Evolutionary conservation across 2,888 invertebrate species (phyloP).

Genomic region (Tridacna crocea): DNA sequence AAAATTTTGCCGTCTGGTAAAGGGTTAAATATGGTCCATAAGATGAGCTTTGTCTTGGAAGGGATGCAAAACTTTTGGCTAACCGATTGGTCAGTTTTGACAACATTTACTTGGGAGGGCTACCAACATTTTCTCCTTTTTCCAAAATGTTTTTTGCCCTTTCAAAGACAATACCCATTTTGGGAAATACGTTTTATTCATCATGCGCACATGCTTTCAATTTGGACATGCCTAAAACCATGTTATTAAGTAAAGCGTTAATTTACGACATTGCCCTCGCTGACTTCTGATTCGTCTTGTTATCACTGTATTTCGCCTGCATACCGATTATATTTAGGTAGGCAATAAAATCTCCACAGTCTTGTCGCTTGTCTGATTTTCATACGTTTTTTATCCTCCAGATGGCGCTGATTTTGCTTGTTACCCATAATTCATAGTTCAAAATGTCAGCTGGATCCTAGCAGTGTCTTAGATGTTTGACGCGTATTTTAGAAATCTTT

Average conservation of each 20-base stretch:
- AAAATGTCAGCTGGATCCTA: constrained; percentile 15
- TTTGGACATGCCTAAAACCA: too few species aligned
- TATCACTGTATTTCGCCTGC: neutral
- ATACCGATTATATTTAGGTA: constrained; percentile 5
- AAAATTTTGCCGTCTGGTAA: too few species aligned
- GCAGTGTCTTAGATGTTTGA: neutral
- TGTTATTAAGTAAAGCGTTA: neutral
- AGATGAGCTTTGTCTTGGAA: too few species aligned
- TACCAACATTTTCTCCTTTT: too few species aligned
- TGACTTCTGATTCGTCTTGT: neutral
- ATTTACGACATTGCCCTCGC: constrained; percentile 1
- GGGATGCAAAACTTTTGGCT: too few species aligned
- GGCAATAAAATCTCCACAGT: constrained; percentile 17
- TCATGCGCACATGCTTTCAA: too few species aligned
- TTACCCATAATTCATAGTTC: constrained; percentile 30
- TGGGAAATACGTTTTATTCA: too few species aligned
- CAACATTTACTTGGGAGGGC: too few species aligned
- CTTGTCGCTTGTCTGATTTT: constrained; percentile 26
- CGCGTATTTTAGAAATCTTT: neutral
- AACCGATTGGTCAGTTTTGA: too few species aligned
- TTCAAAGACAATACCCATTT: too few species aligned
- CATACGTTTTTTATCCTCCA: constrained; percentile 26
- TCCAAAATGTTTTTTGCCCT: too few species aligned
- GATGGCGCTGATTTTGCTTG: constrained; percentile 18
- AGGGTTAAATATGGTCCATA: too few species aligned